A percentile compares a stretch with the other conserved stretches of the same genome.
Conservation (phyloP, 1,140 invertebrate genomes). For the Drosophila pruinosa region DNA sequence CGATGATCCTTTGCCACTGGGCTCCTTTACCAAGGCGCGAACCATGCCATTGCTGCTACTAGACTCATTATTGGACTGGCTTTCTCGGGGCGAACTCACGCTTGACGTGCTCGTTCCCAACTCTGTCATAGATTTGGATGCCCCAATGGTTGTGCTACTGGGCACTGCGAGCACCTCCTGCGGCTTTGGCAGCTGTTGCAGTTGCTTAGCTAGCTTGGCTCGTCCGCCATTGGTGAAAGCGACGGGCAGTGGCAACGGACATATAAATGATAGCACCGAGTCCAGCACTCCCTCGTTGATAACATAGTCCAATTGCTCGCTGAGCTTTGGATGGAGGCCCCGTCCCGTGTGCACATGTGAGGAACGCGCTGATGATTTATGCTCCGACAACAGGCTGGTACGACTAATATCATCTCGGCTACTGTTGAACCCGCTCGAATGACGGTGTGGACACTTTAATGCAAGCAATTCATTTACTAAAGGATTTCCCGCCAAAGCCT, state of each 20-base stretch:
- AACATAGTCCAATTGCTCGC: conserved; percentile 84
- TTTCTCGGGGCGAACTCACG: conserved; percentile 3
- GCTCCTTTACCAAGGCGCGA: conserved; percentile 57
- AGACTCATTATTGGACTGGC: background rate
- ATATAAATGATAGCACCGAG: conserved; percentile 89
- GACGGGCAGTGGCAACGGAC: conserved; percentile 59
- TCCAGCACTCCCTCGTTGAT: conserved; percentile 91
- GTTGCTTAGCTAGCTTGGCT: conserved; percentile 35
- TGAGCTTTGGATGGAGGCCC: conserved; percentile 69
- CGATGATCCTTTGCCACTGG: conserved; percentile 4
- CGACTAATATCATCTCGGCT: conserved; percentile 2
- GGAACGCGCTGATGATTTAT: conserved; percentile 19
- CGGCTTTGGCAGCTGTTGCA: conserved; percentile 1
- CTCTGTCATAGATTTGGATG: conserved; percentile 32
- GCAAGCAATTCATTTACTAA: conserved; percentile 64
- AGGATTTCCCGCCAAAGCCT: conserved; percentile 63
- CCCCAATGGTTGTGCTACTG: background rate
- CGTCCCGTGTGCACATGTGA: conserved; percentile 33
- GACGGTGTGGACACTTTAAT: conserved; percentile 29
- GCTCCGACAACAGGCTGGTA: conserved; percentile 26
- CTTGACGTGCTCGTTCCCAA: conserved; percentile 16
- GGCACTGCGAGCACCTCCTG: conserved; percentile 22
- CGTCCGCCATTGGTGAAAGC: conserved; percentile 19
- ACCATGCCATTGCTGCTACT: conserved; percentile 45
- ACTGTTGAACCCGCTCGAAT: background rate